Percentiles rank a stretch among this genome's conserved stretches.
Evolutionary conservation across 1,140 invertebrate species (phyloP).

Genomic region (Drosophila azteca): DNA sequence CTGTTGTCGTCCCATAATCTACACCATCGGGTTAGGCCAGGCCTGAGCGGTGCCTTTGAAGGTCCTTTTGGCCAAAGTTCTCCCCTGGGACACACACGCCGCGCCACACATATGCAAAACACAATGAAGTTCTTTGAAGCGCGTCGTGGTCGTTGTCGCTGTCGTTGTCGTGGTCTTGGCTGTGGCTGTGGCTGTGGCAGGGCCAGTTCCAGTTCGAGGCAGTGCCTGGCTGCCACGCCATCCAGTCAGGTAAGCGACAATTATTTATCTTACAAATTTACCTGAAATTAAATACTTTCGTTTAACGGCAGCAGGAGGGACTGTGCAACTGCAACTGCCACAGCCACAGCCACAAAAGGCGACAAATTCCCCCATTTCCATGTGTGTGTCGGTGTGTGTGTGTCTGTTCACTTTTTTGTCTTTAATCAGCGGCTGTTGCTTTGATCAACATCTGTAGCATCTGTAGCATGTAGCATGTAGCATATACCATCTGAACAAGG

Average conservation of each 20-base stretch:
- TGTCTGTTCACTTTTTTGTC: constrained; percentile 38
- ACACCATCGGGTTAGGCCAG: constrained; percentile 22
- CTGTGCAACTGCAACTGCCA: not conserved
- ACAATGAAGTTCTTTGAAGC: constrained; percentile 82
- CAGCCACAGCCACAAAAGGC: constrained; percentile 60
- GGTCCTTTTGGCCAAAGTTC: constrained; percentile 79
- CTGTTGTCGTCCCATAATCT: constrained; percentile 65
- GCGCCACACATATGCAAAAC: constrained; percentile 71
- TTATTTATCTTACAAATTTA: constrained; percentile 83
- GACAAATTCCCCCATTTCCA: constrained; percentile 72
- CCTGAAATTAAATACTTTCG: constrained; percentile 79
- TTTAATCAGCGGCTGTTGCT: constrained; percentile 77
- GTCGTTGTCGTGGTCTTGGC: constrained; percentile 7
- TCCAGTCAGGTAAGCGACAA: constrained; percentile 70
- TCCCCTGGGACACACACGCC: constrained; percentile 52
- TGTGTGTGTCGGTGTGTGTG: constrained; percentile 20
- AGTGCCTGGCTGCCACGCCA: no score
- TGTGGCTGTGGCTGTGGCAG: no score
- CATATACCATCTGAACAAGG: constrained; percentile 38
- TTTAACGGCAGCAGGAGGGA: constrained; percentile 35
- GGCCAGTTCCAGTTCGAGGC: no score
- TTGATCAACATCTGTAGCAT: constrained; percentile 58
- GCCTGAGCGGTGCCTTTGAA: constrained; percentile 67
- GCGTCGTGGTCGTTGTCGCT: constrained; percentile 41
- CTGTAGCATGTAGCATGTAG: no score